phyloP scores from a whole-genome alignment of 64 coral and sea anemone species.

The Pocillopora damicornis region DNA sequence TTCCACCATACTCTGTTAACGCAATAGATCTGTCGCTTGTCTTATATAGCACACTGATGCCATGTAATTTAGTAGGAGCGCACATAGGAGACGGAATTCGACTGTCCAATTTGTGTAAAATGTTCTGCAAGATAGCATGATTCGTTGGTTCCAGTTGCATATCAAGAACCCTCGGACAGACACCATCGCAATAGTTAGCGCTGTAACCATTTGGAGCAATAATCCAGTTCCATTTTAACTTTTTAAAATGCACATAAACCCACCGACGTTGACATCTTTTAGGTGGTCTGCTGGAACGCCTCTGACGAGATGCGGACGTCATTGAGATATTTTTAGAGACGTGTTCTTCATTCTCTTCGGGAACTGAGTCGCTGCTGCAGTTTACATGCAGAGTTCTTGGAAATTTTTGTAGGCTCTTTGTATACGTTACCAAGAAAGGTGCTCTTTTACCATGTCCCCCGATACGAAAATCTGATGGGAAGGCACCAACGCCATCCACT shows the following conservation, averaged over 20 bases:
- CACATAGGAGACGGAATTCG: constrained; percentile 25
- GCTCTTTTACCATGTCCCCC: constrained; percentile 1
- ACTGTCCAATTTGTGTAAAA: constrained; percentile 25
- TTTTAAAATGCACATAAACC: constrained; percentile 32
- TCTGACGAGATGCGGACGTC: neutral
- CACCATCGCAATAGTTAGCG: constrained; percentile 33
- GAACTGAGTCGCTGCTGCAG: neutral
- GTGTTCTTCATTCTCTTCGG: neutral
- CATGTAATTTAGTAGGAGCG: constrained; percentile 38
- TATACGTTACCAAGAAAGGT: constrained; percentile 34
- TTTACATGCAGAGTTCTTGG: neutral
- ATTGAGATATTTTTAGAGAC: neutral
- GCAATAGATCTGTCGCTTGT: constrained; percentile 12
- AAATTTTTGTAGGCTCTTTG: neutral
- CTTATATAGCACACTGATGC: constrained; percentile 41
- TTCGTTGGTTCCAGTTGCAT: constrained; percentile 30
- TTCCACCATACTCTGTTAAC: constrained; percentile 32
- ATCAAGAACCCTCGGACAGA: constrained; percentile 16
- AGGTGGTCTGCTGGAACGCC: neutral
- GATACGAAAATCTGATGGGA: constrained; percentile 21
- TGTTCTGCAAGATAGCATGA: constrained; percentile 52
- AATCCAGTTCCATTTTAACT: constrained; percentile 35
- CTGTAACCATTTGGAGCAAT: constrained; percentile 45
- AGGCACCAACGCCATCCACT: constrained; percentile 5
- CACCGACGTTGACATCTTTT: neutral